Percentiles rank a stretch among this genome's conserved stretches.
Conservation (phyloP, 2,888 invertebrate species). For the Mimachlamys varia region DNA sequence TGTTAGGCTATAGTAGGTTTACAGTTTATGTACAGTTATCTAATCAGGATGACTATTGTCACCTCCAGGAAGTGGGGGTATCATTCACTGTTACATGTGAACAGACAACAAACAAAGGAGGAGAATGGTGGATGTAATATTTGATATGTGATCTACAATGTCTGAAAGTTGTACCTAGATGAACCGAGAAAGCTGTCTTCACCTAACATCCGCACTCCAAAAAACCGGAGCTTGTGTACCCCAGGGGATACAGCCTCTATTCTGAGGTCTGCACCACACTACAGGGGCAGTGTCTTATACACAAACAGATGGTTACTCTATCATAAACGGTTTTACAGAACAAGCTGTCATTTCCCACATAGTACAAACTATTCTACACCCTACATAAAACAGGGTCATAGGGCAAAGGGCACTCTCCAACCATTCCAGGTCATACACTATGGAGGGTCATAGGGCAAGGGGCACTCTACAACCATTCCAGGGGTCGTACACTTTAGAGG, state of each 20-base stretch:
- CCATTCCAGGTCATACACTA: not conserved
- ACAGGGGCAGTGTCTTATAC: conserved; percentile 1
- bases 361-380: not conserved
- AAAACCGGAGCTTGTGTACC: not conserved
- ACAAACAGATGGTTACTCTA: not conserved
- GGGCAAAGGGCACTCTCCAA: not conserved
- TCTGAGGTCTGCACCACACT: not conserved
- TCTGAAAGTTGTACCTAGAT: not conserved
- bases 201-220: not conserved
- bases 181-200: conserved; percentile 24
- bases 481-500: too few relatives aligned
- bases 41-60: not conserved
- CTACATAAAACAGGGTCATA: too few relatives aligned
- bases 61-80: not conserved
- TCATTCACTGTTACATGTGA: not conserved
- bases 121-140: not conserved
- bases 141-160: not conserved
- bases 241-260: not conserved
- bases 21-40: not conserved
- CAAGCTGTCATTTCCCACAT: not conserved
- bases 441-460: not conserved
- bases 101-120: not conserved
- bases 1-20: not conserved
- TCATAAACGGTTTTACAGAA: conserved; percentile 8
- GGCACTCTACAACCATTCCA: not conserved